These are phyloP conservation scores for Alethe diademata DNA, from an alignment of 2,113 vertebrate species.

Conservation along the genomic window DNA sequence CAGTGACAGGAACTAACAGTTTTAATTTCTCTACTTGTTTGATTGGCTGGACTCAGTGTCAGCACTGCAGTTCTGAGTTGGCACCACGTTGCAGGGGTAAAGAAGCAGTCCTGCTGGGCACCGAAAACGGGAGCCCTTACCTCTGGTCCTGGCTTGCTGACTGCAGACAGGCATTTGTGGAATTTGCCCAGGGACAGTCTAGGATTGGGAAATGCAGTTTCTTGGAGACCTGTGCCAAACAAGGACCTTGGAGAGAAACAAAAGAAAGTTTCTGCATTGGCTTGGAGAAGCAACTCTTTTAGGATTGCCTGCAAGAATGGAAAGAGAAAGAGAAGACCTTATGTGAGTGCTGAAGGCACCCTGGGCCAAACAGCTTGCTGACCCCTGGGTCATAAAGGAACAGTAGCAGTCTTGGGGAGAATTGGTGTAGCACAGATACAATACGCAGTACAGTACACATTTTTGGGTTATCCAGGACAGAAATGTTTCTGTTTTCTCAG, in stretches of 20 bases:
- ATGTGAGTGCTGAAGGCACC: neutral
- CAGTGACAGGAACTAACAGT: neutral
- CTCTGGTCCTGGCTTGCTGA: neutral
- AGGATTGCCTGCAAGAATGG: neutral
- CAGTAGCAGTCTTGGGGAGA: too few species aligned
- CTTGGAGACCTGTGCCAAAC: neutral
- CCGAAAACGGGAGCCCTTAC: fast-evolving
- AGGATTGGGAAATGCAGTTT: neutral
- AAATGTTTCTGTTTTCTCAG: neutral
- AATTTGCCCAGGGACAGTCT: neutral
- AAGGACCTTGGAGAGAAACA: neutral
- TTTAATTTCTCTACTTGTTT: neutral
- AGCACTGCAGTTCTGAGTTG: neutral
- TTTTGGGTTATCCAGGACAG: neutral
- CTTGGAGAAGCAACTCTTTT: neutral
- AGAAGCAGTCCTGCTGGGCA: neutral
- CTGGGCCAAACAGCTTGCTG: neutral
- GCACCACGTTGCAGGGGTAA: neutral
- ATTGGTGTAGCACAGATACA: neutral
- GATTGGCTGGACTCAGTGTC: fast-evolving
- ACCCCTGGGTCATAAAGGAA: neutral
- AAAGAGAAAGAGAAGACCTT: neutral
- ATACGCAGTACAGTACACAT: too few species aligned
- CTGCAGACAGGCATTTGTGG: neutral
- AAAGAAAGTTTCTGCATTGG: neutral